Evolutionary conservation across 2,797 vertebrate species (phyloP).

Genomic region (Clarias fuscus): DNA sequence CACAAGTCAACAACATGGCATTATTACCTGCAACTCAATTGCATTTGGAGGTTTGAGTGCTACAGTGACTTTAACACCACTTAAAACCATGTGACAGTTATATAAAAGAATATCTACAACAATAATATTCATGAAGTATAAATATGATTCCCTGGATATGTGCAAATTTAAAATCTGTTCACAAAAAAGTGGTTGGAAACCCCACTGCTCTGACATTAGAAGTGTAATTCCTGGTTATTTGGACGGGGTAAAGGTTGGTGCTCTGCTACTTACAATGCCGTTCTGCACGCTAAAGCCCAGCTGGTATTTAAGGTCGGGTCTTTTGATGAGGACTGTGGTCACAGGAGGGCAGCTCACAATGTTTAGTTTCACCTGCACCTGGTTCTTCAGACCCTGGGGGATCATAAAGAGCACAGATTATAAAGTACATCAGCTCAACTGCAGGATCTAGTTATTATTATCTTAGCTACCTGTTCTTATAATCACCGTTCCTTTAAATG

Average conservation of each 20-base stretch:
- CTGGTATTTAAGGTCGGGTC: conserved; percentile 98
- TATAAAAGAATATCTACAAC: not conserved
- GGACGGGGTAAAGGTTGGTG: not conserved
- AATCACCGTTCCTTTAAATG: not conserved
- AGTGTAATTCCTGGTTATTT: not conserved
- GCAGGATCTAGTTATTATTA: not conserved
- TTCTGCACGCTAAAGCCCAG: conserved; percentile 99
- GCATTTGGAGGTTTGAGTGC: not conserved
- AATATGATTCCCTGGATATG: not conserved
- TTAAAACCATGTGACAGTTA: not conserved
- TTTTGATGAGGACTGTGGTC: conserved; percentile 98
- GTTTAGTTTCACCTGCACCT: conserved; percentile 96
- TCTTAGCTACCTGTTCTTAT: not conserved
- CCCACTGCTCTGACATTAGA: not conserved
- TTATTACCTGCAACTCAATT: not conserved
- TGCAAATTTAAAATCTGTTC: not conserved
- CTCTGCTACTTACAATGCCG: conserved; percentile 86
- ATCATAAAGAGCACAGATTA: conserved; percentile 9
- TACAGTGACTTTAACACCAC: not conserved
- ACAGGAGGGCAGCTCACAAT: conserved; percentile 99
- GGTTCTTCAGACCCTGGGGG: conserved; percentile 95
- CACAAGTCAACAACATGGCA: not conserved
- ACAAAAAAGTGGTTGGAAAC: not conserved
- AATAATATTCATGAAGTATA: not conserved
- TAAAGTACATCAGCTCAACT: conserved; percentile 1